Evolutionary conservation across 2,888 invertebrate genomes (phyloP).

Genomic region (Nymphalis c-album): DNA sequence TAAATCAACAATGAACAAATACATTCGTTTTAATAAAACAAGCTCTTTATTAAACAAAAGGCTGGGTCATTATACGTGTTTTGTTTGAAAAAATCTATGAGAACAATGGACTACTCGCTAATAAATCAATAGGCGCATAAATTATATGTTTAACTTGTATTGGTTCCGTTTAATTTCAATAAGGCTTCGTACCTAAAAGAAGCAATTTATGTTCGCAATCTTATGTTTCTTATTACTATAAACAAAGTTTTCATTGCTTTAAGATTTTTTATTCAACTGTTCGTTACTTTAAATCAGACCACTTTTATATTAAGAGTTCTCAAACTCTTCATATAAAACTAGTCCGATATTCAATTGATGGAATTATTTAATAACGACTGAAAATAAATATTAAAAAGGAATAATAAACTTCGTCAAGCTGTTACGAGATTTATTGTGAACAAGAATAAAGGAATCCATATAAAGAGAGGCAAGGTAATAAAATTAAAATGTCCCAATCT

Average conservation of each 20-base stretch:
- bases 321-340: neutral
- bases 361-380: conserved; percentile 14
- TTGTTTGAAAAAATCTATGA: conserved; percentile 36
- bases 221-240: neutral
- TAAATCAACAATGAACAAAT: conserved; percentile 51
- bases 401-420: conserved; percentile 23
- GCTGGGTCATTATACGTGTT: conserved; percentile 36
- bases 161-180: neutral
- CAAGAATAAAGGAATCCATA: conserved; percentile 24
- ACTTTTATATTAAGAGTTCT: too few species aligned
- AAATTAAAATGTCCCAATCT: conserved; percentile 31
- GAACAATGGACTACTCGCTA: conserved; percentile 33
- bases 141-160: conserved; percentile 21
- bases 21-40: conserved; percentile 56
- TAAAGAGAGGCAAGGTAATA: conserved; percentile 33
- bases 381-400: conserved; percentile 14
- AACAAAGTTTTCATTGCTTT: neutral
- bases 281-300: too few species aligned
- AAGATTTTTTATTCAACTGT: neutral
- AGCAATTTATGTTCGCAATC: neutral
- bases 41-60: conserved; percentile 50
- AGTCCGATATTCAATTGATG: neutral
- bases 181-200: neutral
- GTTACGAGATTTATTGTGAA: conserved; percentile 26
- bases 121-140: conserved; percentile 34